Base-by-base conservation (phyloP, 2,888 invertebrate genomes). In the Drosophila monieri region DNA sequence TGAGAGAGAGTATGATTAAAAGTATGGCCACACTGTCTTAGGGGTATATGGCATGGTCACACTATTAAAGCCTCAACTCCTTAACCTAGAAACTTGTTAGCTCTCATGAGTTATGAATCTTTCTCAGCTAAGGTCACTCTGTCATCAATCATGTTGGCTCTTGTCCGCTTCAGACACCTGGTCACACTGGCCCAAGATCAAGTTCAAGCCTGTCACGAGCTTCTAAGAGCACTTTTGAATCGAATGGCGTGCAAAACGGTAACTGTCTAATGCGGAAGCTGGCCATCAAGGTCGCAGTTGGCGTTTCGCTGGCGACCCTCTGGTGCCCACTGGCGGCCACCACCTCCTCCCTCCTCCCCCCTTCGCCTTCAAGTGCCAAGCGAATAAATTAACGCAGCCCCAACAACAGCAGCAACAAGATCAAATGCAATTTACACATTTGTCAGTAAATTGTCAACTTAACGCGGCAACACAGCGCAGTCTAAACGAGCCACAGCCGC, bases 371-470 rank as follows among this genome's bases (percentile, higher is more conserved):
- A 84, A 81, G 80, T 86, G 87, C 74, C 85, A 84, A 55, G 23
- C 70, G 87, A 87, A 81, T 81, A 86, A 81, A 81, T 81, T 81
- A 81, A 68, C 87, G 67, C 76, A 77, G 58, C 61, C 57, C 27
- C 74, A 66, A 21, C 68, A 54, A 12, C 47, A 56, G 25, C 67
- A 64, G 43, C 67, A 61, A 39, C 62, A 66, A 44, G 74, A 78
- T 84, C 80, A 77, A 88, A 75, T 72, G 86, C 83, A 79, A 89
- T 89, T 87, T 88, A 86, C 80, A 84, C 85, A 88, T 89, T 88
- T 88, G 89, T 88, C 89, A 88, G 78, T 81, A 85, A 86, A 89
- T 88, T 88, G 87, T 89, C 87, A 88, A 88, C 87, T 87, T 89
- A 86, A 73, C 88, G 83, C 84, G 55, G 73, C 76, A 73, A 74